Evolutionary conservation across 2,113 vertebrate genomes (phyloP).

Genomic region (Myotis brandtii): DNA sequence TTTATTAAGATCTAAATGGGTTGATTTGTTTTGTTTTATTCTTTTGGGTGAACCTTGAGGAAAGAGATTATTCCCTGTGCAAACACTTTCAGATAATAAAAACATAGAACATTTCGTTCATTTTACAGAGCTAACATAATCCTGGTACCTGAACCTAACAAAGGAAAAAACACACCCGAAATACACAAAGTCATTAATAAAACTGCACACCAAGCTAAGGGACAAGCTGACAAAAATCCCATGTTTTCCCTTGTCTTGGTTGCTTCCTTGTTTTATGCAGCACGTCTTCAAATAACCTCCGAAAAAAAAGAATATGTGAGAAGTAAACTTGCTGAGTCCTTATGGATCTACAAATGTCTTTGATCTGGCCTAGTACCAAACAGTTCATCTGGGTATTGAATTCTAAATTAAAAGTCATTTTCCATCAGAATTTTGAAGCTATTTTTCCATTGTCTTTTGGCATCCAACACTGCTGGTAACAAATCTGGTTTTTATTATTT

Average conservation of each 20-base stretch:
- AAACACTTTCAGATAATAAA: constrained; percentile 49
- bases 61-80: not conserved
- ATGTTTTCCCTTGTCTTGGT: not conserved
- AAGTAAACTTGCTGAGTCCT: constrained; percentile 5
- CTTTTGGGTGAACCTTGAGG: constrained; percentile 10
- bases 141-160: not conserved
- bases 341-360: not conserved
- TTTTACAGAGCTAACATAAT: not conserved
- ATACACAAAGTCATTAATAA: not conserved
- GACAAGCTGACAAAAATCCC: not conserved
- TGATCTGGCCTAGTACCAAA: not conserved
- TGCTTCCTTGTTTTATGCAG: not conserved
- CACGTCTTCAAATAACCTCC: not conserved
- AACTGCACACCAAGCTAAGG: not conserved
- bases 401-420: constrained; percentile 23
- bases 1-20: not conserved
- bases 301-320: not conserved
- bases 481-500: constrained; percentile 18
- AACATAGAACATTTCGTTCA: not conserved
- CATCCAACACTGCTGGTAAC: not conserved
- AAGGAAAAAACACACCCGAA: not conserved
- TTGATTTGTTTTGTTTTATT: not conserved
- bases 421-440: not conserved
- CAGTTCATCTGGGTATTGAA: constrained; percentile 50
- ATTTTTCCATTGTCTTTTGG: not conserved